Base-by-base conservation (phyloP, 2,113 vertebrate species). In the Pseudolaguvia tuberculata region DNA sequence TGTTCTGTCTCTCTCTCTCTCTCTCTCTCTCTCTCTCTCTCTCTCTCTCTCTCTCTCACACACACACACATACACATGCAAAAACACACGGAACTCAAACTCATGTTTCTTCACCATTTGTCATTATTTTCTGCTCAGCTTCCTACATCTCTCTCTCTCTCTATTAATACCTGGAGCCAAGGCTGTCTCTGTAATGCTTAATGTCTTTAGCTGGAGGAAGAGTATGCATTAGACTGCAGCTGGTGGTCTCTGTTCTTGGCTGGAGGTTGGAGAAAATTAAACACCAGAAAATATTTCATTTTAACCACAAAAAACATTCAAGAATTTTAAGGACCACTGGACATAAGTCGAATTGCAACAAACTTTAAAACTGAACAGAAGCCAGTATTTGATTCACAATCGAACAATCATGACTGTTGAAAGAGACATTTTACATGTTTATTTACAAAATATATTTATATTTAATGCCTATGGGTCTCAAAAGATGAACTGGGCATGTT, bases 21-120 rank as follows among this genome's bases (percentile, higher is more conserved):
- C 17, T 21, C 53, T 21, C 29, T 62, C 50, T 71, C 39, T 39
- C 31, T 53, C 29, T 14, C 55, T n/a, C 57, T 20, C 51, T 13
- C 35, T 61, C 59, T 27, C 35, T 17, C 51, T 48, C 42, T 62
- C 31, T 18, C 21, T 13, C 35, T 39, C 56, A 61, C 52, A 18
- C 68, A 57, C 67, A 11, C 59, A 53, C 17, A 45, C 55, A 59
- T 42, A 51, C 65, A 58, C 48, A 53, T 31, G 39, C 59, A 29
- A 23, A 47, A 31, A 68, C 39, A 58, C 39, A 58, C 82, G 86
- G 84, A 89, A 85, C 90, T 85, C 87, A 86, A 58, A 84, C 88
- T 88, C 87, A 68, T 85, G 81, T 84, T 86, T 86, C 84, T 83
- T 55, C 48, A 75, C 77, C 75, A 52, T 83, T 81, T 83, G 77